A percentile compares a stretch with the other conserved stretches of the same genome.
These are phyloP conservation scores for Sebastes umbrosus DNA, from an alignment of 2,797 vertebrate species.

Conservation along the genomic window DNA sequence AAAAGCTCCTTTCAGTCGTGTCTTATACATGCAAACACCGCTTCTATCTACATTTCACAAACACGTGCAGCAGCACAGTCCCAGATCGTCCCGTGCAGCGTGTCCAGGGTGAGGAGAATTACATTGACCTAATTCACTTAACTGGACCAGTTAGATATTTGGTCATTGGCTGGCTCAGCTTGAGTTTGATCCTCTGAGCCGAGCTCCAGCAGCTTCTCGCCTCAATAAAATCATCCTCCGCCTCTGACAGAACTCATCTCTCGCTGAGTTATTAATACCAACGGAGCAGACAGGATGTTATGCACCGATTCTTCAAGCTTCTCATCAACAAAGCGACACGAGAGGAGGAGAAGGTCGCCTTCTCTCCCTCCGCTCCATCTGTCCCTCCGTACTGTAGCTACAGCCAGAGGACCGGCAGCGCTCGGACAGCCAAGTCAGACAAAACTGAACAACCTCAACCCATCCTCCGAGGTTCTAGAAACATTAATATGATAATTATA, in stretches of 20 bases:
- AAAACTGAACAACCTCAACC: slow-evolving; percentile 22
- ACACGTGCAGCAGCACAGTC: slow-evolving; percentile 34
- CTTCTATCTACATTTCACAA: slow-evolving; percentile 18
- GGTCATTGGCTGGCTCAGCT: slow-evolving; percentile 65
- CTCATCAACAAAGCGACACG: slow-evolving; percentile 67
- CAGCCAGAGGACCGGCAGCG: slow-evolving; percentile 30
- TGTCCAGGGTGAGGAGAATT: slow-evolving; percentile 60
- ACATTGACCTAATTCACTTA: slow-evolving; percentile 76
- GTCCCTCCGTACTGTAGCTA: slow-evolving; percentile 45
- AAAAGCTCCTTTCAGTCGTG: neutral
- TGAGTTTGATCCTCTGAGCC: slow-evolving; percentile 69
- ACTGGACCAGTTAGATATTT: slow-evolving; percentile 70
- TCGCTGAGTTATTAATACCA: slow-evolving; percentile 76
- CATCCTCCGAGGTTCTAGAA: slow-evolving; percentile 2
- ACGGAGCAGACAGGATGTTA: slow-evolving; percentile 71
- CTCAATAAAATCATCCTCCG: slow-evolving; percentile 67
- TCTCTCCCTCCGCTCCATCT: slow-evolving; percentile 61
- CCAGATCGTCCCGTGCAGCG: slow-evolving; percentile 40
- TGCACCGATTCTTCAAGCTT: slow-evolving; percentile 74
- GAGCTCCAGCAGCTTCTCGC: slow-evolving; percentile 67
- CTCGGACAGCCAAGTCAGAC: slow-evolving; percentile 24
- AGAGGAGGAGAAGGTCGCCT: slow-evolving; percentile 51
- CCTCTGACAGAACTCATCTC: slow-evolving; percentile 74
- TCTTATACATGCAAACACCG: neutral
- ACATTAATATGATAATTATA: neutral